Evolutionary conservation across 2,797 vertebrate species (phyloP), one percentile per base, ranked within the genome.

Genomic region (Holocentrus rufus): DNA sequence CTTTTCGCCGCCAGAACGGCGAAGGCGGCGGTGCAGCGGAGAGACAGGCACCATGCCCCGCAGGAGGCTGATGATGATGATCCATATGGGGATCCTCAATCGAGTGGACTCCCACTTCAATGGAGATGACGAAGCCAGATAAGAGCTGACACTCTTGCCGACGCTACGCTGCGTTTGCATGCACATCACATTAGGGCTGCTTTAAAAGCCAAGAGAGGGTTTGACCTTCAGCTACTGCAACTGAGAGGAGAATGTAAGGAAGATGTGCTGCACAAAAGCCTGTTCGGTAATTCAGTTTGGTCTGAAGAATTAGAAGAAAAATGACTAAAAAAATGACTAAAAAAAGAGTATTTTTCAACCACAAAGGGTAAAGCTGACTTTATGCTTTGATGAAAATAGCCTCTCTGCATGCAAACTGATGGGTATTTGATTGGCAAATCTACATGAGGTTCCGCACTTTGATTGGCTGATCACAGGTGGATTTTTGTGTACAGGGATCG

Each of bases 11-110:
- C 50, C 79, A 77, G 72, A 80, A 72, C 15, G 39, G 67, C 31
- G 67, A 66, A 77, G 78, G 67, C 81, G 76, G 74, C 10, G 76
- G 57, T 74, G 71, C 72, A 62, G 74, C 71, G 52, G 77, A 60
- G 74, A 89, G 87, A 85, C 75, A 67, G 83, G 65, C 79, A 65
- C 65, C 55, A 17, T 74, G 80, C 74, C 85, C 81, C 7, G 79
- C 73, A 85, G 83, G 76, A 66, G 84, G 56, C 46, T 36, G 79
- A 82, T 84, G 83, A 85, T 80, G 80, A 83, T 79, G 82, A 89
- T 88, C 81, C 87, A 86, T 79, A 82, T 49, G 82, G 86, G 82
- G 79, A 86, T 85, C 85, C 72, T 89, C 85, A 78, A 85, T 85
- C 60, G 56, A 85, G 76, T 58, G 17, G 69, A 54, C 64, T 86